Evolutionary conservation across 2,888 invertebrate genomes (phyloP), one percentile per base, ranked within the genome.

Genomic region (Platycnemis pennipes): DNA sequence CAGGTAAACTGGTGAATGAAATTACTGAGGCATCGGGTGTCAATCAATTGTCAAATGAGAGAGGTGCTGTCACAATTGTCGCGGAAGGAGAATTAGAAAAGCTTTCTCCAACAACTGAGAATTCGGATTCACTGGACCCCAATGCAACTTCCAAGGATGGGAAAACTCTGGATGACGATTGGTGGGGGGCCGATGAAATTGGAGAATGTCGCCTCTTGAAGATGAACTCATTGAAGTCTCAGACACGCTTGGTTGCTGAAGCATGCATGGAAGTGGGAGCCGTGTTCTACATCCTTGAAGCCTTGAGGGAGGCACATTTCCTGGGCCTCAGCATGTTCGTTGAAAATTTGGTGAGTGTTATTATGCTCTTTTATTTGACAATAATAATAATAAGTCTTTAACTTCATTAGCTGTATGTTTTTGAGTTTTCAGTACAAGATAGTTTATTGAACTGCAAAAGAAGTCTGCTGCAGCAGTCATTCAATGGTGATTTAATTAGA

Each of bases 251-350:
- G 95, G 97, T 97, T 31, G 97, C 98, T 13, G 99, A 99, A 96
- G 96, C 98, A 7, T 96, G 98, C 0, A 97, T 99, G 95, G 98
- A 99, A 96, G 96, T 98, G 11, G 99, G 99, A 4, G 98, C 99
- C 0, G 97, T 99, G 94, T 97, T 98, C 0, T 99, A 99, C 96
- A 97, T 99, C 53, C 97, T 98, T 1, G 98, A 99, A 0, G 99
- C 99, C 0, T 96, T 98, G 94, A 97, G 99, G 16, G 99, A 99
- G 96, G 98, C 99, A 0, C 97, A 98, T 95, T 99, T 99, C 96
- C 97, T 99, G 49, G 99, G 99, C 0, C 97, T 98, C 95, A 98
- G 98, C 96, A 99, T 99, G 98, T 99, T 99, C 96, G 98, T 99
- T 95, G 99, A 99, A 96, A 99, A 99, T 96, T 97, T 99, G 96